A percentile compares a stretch with the other conserved stretches of the same genome.
These are phyloP conservation scores for Ranitomeya imitator DNA, from an alignment of 2,113 vertebrate species.

Conservation along the genomic window DNA sequence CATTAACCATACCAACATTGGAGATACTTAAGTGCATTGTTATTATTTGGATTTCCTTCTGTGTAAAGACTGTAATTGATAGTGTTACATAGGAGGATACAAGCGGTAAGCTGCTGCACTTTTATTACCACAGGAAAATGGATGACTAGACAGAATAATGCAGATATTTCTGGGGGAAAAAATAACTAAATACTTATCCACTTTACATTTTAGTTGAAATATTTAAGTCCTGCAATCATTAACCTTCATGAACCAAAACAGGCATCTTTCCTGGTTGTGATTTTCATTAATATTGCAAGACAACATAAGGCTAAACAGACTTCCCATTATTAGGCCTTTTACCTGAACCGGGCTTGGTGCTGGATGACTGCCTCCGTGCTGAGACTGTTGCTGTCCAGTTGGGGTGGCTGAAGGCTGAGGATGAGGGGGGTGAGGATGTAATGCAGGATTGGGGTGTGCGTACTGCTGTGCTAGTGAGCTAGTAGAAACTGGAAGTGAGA, in stretches of 20 bases:
- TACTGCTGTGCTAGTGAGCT: constrained; percentile 96
- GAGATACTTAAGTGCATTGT: neutral
- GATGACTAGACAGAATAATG: no score
- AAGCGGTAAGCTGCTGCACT: no score
- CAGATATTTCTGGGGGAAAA: no score
- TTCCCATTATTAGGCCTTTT: constrained; percentile 50
- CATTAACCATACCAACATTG: neutral
- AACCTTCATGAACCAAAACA: neutral
- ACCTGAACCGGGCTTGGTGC: constrained; percentile 94
- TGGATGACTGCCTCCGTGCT: constrained; percentile 92
- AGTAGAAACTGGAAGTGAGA: constrained; percentile 82
- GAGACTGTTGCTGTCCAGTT: constrained; percentile 90
- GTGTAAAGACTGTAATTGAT: no score
- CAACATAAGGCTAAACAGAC: neutral
- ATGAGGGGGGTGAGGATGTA: constrained; percentile 90
- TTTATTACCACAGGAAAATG: no score
- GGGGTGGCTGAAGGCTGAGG: constrained; percentile 96
- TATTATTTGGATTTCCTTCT: no score
- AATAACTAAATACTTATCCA: neutral
- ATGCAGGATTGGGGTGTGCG: constrained; percentile 85
- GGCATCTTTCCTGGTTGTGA: neutral
- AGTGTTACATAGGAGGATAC: no score
- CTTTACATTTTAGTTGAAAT: neutral
- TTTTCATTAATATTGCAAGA: neutral
- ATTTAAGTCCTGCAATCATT: neutral